A percentile compares a stretch with the other conserved stretches of the same genome.
phyloP scores from a whole-genome alignment of 2,113 vertebrate species.

The Cinclus mexicanus region DNA sequence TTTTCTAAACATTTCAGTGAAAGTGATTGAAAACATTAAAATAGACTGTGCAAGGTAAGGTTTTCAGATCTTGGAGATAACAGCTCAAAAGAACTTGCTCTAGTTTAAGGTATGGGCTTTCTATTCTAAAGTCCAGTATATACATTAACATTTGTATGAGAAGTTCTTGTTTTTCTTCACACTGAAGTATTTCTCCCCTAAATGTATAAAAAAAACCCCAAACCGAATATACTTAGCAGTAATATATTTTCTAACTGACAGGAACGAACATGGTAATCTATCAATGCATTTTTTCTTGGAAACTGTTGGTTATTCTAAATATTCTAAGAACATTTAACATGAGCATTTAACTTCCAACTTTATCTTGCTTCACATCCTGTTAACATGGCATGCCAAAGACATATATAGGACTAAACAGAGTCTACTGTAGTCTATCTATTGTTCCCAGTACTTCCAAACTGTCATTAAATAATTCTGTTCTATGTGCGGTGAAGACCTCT shows the following conservation, averaged over 20 bases:
- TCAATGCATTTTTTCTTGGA: not conserved
- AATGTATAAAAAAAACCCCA: not conserved
- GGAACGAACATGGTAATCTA: not conserved
- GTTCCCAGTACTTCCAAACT: slow-evolving; percentile 20
- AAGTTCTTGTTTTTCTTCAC: not conserved
- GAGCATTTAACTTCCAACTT: not conserved
- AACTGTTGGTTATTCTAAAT: not conserved
- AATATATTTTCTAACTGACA: not conserved
- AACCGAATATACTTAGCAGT: not conserved
- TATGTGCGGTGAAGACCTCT: not conserved
- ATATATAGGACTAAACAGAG: not conserved
- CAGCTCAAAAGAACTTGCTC: not conserved
- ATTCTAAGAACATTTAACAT: not conserved
- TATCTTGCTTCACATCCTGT: slow-evolving; percentile 14
- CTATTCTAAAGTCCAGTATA: not conserved
- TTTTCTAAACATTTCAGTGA: not conserved
- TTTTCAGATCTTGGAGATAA: not conserved
- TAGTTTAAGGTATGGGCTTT: not conserved
- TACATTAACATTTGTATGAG: not conserved
- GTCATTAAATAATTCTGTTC: not conserved
- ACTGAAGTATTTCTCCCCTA: not conserved
- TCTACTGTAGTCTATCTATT: slow-evolving; percentile 9
- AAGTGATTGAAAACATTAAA: not conserved
- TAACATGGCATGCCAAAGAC: not conserved
- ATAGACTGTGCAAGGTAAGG: not conserved